Conservation (phyloP, 2,797 vertebrate species). For the Vespertilio murinus region DNA sequence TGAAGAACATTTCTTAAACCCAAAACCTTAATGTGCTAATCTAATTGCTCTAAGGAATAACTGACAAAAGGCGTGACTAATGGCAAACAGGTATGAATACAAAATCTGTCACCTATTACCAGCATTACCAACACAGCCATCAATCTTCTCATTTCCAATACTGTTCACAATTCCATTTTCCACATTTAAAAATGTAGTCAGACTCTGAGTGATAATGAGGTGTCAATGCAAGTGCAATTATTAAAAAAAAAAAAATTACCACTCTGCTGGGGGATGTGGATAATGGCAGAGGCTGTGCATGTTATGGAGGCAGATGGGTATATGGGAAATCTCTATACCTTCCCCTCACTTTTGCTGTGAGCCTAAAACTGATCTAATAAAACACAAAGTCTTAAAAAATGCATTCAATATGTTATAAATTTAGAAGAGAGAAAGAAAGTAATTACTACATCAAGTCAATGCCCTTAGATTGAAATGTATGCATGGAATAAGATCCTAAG, state of each 20-base stretch:
- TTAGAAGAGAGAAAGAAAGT: background rate
- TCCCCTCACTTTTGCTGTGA: background rate
- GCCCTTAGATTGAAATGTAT: background rate
- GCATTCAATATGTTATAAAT: background rate
- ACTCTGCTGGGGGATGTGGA: background rate
- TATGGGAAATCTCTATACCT: background rate
- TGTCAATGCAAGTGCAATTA: background rate
- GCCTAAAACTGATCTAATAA: background rate
- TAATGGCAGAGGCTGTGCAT: background rate
- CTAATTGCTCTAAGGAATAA: conserved; percentile 31
- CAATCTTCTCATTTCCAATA: background rate
- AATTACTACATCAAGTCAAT: background rate
- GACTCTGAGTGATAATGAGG: background rate
- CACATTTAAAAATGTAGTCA: background rate
- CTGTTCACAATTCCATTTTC: background rate
- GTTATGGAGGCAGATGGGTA: background rate
- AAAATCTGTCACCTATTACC: conserved; percentile 21
- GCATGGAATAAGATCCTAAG: background rate
- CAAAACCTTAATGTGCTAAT: background rate
- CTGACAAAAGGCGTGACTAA: conserved; percentile 21
- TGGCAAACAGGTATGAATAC: background rate
- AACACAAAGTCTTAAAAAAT: background rate
- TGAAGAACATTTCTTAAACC: conserved; percentile 50
- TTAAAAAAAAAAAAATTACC: background rate
- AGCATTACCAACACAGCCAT: background rate